Evolutionary conservation across 1,140 invertebrate genomes (phyloP).

Genomic region (Drosophila leontia): DNA sequence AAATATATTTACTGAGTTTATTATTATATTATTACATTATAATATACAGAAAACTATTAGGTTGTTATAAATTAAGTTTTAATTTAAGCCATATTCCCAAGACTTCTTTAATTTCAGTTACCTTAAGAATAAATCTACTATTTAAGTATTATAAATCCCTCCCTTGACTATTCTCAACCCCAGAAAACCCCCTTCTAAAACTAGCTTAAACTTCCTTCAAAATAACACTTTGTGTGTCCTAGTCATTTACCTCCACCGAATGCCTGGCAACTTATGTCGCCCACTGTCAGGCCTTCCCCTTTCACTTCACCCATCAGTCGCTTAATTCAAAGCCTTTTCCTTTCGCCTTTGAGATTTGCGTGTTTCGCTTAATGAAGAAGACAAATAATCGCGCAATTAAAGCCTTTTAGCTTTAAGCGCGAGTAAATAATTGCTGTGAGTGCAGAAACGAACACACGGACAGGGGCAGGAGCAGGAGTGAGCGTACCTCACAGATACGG

Average conservation of each 20-base stretch:
- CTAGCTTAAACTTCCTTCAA: constrained; percentile 4
- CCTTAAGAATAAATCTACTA: background rate
- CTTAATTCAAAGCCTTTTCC: constrained; percentile 59
- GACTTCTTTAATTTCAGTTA: background rate
- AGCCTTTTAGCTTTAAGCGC: constrained; percentile 84
- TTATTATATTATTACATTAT: background rate
- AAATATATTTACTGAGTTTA: background rate
- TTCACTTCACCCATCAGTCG: constrained; percentile 20
- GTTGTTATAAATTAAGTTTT: too few species aligned
- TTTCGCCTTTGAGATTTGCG: constrained; percentile 82
- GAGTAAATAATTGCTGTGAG: constrained; percentile 84
- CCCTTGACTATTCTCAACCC: background rate
- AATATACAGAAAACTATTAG: too few species aligned
- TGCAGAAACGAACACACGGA: constrained; percentile 68
- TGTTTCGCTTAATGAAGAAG: constrained; percentile 84
- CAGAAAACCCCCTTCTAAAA: background rate
- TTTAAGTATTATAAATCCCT: background rate
- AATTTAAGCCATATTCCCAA: background rate
- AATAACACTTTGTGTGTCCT: background rate
- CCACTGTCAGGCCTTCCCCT: constrained; percentile 45
- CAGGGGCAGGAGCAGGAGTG: background rate
- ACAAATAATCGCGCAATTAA: constrained; percentile 85
- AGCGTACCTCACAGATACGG: constrained; percentile 14
- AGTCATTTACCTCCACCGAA: constrained; percentile 10
- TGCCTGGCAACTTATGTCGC: constrained; percentile 44